Conservation (phyloP, 2,113 vertebrate genomes). For the Conger conger region DNA sequence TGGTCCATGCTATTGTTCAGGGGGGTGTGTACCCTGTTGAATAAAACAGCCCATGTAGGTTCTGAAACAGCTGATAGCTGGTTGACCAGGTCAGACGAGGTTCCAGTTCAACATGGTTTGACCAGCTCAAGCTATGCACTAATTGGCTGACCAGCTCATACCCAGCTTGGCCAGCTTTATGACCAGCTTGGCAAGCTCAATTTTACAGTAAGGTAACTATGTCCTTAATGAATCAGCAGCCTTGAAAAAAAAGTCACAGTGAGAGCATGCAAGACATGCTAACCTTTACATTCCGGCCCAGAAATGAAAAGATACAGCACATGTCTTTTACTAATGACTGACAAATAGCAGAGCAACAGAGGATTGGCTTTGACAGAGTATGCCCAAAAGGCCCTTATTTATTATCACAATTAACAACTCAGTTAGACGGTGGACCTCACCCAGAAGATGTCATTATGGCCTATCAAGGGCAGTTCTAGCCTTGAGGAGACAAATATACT, state of each 20-base stretch:
- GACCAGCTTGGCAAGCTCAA: no score
- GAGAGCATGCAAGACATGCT: not conserved
- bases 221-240: not conserved
- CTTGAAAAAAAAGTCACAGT: not conserved
- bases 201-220: no score
- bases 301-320: not conserved
- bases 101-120: no score
- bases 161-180: no score
- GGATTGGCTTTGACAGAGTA: not conserved
- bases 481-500: not conserved
- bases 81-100: no score
- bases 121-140: no score
- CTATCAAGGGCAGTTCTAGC: not conserved
- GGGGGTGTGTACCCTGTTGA: no score
- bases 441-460: not conserved
- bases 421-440: not conserved
- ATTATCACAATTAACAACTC: not conserved
- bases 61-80: no score
- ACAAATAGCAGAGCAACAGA: not conserved
- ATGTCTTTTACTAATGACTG: not conserved
- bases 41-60: no score
- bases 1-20: not conserved
- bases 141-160: no score
- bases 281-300: not conserved
- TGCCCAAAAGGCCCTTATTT: not conserved